Base-by-base conservation (phyloP, 2,888 invertebrate species). In the Coremacera marginata region DNA sequence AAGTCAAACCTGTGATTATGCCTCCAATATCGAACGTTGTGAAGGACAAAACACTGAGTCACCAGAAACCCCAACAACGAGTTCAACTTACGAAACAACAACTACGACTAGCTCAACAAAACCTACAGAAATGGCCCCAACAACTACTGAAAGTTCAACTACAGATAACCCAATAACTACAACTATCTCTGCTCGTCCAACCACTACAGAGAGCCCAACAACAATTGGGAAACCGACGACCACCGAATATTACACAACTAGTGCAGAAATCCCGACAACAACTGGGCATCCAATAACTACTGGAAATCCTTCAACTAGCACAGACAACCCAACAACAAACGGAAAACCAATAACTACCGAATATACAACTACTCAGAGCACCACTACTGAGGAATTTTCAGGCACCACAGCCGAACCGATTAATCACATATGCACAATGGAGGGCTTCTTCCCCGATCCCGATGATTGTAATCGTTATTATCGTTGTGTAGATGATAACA, bases 391-490 rank as follows among this genome's bases (percentile, higher is more conserved):
- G 3, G 49, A 68, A 51, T 37, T 63, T 16, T 71, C 60, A 22
- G 62, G 74, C 62, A 72, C 72, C 25, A 84, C 82, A 5, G 63
- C 76, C 22, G 82, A 83, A 34, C 83, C 86, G 2, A 80, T 84
- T 3, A 86, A 85, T 76, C 84, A 85, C 63, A 82, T 82, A 55
- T 91, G 91, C 77, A 83, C 82, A 0, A 72, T 81, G 2, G 91
- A 90, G 81, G 91, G 91, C 52, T 91, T 89, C 83, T 84, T 90
- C 78, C 86, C 89, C 0, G 90, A 91, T 85, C 84, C 87, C 0
- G 80, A 88, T 4, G 90, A 92, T 80, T 93, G 93, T 81, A 91
- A 87, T 76, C 92, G 91, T 80, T 93, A 92, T 85, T 92, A 92
- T 80, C 90, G 92, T 63, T 93, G 93, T 81, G 90, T 90, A 0